A percentile compares a stretch with the other conserved stretches of the same genome.
Evolutionary conservation across 2,113 vertebrate genomes (phyloP).

Genomic region (Calonectris borealis): DNA sequence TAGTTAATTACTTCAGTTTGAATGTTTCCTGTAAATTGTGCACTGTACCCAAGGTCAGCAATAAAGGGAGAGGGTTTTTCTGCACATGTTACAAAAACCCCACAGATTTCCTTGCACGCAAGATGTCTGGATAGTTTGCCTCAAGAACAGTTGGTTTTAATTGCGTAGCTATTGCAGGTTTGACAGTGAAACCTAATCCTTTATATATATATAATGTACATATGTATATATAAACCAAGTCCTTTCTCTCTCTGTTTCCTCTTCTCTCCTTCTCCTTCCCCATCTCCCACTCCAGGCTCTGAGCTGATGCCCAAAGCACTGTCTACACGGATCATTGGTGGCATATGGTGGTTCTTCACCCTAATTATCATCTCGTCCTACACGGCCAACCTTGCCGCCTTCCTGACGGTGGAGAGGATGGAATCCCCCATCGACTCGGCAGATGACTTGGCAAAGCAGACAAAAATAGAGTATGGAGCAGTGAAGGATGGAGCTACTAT

Average conservation of each 20-base stretch:
- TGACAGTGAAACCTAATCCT: neutral
- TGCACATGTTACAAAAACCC: neutral
- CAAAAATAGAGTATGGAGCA: conserved; percentile 96
- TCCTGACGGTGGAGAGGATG: conserved; percentile 97
- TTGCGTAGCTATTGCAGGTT: neutral
- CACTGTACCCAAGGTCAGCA: conserved; percentile 65
- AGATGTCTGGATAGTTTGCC: neutral
- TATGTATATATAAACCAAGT: fast-evolving
- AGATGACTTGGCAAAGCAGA: conserved; percentile 97
- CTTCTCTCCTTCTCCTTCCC: neutral
- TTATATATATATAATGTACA: fast-evolving
- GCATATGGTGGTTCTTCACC: conserved; percentile 99
- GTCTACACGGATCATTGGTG: conserved; percentile 97
- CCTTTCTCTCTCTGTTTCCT: neutral
- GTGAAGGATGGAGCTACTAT: conserved; percentile 97
- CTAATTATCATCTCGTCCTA: conserved; percentile 99
- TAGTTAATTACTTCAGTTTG: conserved; percentile 78
- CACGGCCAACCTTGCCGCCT: conserved; percentile 96
- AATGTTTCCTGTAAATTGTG: conserved; percentile 66
- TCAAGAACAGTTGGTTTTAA: neutral
- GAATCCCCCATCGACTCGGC: conserved; percentile 95
- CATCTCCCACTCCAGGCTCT: conserved; percentile 78
- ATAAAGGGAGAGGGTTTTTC: conserved; percentile 35
- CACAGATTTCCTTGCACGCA: neutral
- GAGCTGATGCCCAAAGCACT: conserved; percentile 99